Evolutionary conservation across 2,888 invertebrate species (phyloP).

Genomic region (Stomorhina lunata): DNA sequence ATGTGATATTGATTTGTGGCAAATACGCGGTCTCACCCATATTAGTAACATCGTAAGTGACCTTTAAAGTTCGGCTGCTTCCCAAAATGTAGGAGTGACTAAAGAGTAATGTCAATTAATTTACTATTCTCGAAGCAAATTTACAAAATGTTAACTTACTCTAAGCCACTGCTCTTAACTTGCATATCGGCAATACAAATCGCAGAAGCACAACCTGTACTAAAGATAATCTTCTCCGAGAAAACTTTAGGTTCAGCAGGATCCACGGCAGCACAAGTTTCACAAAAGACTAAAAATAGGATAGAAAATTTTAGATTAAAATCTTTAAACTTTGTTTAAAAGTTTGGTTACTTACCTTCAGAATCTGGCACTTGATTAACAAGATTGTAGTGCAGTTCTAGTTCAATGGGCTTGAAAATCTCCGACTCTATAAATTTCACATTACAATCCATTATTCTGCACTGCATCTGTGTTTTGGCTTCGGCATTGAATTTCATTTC

Average conservation of each 20-base stretch:
- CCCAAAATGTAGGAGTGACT: conserved; percentile 77
- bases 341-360: conserved; percentile 71
- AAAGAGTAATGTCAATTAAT: not conserved
- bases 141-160: conserved; percentile 67
- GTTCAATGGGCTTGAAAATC: conserved; percentile 79
- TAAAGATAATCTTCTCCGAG: conserved; percentile 78
- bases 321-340: not conserved
- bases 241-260: conserved; percentile 75
- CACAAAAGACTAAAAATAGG: conserved; percentile 74
- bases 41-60: conserved; percentile 79
- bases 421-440: conserved; percentile 77
- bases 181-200: conserved; percentile 78
- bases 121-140: not conserved
- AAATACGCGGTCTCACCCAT: conserved; percentile 81
- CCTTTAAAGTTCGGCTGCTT: conserved; percentile 74
- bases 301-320: not conserved
- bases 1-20: conserved; percentile 79
- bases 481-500: conserved; percentile 74
- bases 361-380: conserved; percentile 76
- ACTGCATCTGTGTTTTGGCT: conserved; percentile 72
- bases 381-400: conserved; percentile 78
- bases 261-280: conserved; percentile 78
- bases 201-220: conserved; percentile 78
- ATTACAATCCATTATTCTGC: conserved; percentile 74
- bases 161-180: conserved; percentile 72